Evolutionary conservation across 1,140 invertebrate species (phyloP).

Genomic region (Eufriesea mexicana): DNA sequence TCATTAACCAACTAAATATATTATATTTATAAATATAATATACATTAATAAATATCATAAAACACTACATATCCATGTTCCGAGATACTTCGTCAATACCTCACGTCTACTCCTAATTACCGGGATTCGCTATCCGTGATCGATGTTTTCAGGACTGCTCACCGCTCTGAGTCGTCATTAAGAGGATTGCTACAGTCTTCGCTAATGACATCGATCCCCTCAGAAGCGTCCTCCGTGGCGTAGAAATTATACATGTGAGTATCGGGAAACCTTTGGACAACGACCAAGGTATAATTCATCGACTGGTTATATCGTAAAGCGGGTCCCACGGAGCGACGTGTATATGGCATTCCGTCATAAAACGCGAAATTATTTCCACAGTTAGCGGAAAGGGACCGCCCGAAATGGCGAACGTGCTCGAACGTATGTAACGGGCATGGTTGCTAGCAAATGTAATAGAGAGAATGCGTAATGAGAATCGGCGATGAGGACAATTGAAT

Average conservation of each 20-base stretch:
- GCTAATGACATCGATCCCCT: background rate
- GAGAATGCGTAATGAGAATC: constrained; percentile 9
- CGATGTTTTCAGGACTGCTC: too few species aligned
- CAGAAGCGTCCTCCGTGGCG: background rate
- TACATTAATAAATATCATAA: too few species aligned
- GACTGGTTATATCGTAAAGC: background rate
- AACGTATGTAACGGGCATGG: background rate
- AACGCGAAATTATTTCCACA: background rate
- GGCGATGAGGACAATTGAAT: background rate
- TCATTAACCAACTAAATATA: too few species aligned
- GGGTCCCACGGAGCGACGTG: background rate
- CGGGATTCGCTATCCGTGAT: too few species aligned
- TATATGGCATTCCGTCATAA: background rate
- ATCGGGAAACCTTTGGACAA: background rate
- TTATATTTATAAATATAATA: too few species aligned
- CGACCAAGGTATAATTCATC: background rate
- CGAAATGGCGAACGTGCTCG: too few species aligned
- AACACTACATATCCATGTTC: too few species aligned
- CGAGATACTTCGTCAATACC: too few species aligned
- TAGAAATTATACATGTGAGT: too few species aligned
- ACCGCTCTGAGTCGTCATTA: too few species aligned
- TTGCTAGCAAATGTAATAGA: background rate
- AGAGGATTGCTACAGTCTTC: background rate
- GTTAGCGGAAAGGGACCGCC: too few species aligned
- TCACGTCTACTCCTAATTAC: too few species aligned